A percentile compares a stretch with the other conserved stretches of the same genome.
phyloP scores from a whole-genome alignment of 1,140 invertebrate species.

The Coptotermes formosanus region DNA sequence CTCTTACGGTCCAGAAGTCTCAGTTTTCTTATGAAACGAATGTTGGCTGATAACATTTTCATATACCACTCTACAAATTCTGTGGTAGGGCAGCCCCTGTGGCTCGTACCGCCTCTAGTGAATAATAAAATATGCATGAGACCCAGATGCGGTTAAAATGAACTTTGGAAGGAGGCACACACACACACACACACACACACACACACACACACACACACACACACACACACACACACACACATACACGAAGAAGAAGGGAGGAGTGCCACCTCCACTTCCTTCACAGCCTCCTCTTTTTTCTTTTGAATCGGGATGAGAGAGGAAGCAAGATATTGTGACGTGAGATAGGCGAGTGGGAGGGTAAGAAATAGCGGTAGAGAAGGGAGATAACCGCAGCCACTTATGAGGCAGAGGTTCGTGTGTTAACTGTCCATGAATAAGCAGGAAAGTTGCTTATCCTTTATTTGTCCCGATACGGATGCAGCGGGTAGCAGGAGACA shows the following conservation, averaged over 20 bases:
- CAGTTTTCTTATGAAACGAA: not conserved
- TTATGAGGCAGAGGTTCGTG: not conserved
- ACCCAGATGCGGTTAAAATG: conserved; percentile 25
- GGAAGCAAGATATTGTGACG: conserved; percentile 4
- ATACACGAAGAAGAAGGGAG: not conserved
- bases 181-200: not conserved
- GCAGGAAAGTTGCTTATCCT: not conserved
- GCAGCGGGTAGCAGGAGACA: too few species aligned
- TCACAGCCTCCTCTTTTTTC: too few species aligned
- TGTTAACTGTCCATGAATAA: not conserved
- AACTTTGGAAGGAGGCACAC: conserved; percentile 2
- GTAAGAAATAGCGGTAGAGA: not conserved
- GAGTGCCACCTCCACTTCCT: not conserved
- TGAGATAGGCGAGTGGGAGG: not conserved
- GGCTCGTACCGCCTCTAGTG: not conserved
- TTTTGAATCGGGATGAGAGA: not conserved
- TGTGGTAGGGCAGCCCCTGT: not conserved
- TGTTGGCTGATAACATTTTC: not conserved
- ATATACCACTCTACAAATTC: not conserved
- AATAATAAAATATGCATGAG: conserved; percentile 27
- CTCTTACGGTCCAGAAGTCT: too few species aligned
- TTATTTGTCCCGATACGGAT: too few species aligned
- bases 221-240: not conserved
- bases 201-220: not conserved
- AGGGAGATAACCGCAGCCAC: not conserved